A percentile compares a stretch with the other conserved stretches of the same genome.
Conservation (phyloP, 2,113 vertebrate genomes). For the Suncus etruscus region DNA sequence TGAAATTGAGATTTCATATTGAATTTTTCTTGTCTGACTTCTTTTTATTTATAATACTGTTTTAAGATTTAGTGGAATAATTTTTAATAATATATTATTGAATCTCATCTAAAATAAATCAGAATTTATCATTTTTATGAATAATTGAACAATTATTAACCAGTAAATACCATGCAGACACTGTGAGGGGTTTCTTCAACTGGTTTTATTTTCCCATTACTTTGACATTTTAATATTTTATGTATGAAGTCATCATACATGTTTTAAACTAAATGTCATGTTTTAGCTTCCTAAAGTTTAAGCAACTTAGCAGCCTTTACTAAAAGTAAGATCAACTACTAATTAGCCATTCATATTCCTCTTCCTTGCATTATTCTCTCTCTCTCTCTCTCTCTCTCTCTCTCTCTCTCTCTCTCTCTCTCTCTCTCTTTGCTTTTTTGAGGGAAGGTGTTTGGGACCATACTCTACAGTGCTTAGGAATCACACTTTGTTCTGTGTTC, state of each 20-base stretch:
- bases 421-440: no score
- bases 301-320: not conserved
- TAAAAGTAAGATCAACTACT: not conserved
- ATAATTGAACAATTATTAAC: not conserved
- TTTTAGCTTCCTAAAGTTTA: not conserved
- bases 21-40: not conserved
- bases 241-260: not conserved
- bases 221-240: constrained; percentile 51
- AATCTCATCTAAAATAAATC: not conserved
- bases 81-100: constrained; percentile 12
- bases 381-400: not conserved
- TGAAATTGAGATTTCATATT: not conserved
- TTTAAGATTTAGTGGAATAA: not conserved
- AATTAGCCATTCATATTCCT: no score
- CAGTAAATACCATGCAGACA: not conserved
- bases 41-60: not conserved
- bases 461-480: no score
- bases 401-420: no score
- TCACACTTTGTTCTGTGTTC: no score
- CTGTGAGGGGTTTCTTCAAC: not conserved
- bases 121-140: constrained; percentile 57
- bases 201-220: constrained; percentile 14
- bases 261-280: not conserved
- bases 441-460: no score
- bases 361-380: not conserved